Evolutionary conservation across 2,888 invertebrate species (phyloP).

Genomic region (Eupithecia abbreviata): DNA sequence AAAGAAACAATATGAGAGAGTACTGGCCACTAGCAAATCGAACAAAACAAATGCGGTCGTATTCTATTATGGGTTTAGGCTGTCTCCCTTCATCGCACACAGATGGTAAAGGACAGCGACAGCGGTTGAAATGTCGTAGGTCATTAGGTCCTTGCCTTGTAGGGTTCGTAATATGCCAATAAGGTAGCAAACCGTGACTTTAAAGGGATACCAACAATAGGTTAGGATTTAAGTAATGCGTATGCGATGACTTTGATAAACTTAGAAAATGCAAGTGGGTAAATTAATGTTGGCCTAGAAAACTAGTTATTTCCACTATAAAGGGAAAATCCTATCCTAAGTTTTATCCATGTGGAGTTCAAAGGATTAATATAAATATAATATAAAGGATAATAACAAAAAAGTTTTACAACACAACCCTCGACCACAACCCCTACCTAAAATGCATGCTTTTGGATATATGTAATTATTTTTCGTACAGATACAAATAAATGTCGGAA

Average conservation of each 20-base stretch:
- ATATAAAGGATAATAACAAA: not conserved
- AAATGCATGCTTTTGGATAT: no score
- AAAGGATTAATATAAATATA: not conserved
- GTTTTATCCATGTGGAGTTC: not conserved
- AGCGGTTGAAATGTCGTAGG: slow-evolving; percentile 83
- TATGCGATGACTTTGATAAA: slow-evolving; percentile 72
- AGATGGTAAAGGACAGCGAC: slow-evolving; percentile 62
- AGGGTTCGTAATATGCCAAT: slow-evolving; percentile 82
- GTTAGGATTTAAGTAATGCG: slow-evolving; percentile 56
- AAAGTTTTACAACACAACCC: no score
- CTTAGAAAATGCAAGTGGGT: slow-evolving; percentile 47
- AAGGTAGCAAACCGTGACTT: slow-evolving; percentile 79
- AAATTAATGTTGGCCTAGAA: slow-evolving; percentile 55
- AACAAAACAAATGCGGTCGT: slow-evolving; percentile 77
- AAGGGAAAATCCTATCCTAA: not conserved
- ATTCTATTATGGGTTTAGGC: slow-evolving; percentile 77
- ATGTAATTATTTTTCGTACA: no score
- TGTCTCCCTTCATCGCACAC: slow-evolving; percentile 59
- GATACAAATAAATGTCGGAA: no score
- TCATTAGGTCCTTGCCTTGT: slow-evolving; percentile 82
- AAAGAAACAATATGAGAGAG: slow-evolving; percentile 66
- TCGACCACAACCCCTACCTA: no score
- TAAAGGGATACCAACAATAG: slow-evolving; percentile 76
- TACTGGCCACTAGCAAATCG: slow-evolving; percentile 76
- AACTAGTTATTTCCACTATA: not conserved